Percentiles rank a stretch among this genome's conserved stretches.
These are phyloP conservation scores for Pituophis catenifer DNA, from an alignment of 2,113 vertebrate species.

Conservation along the genomic window DNA sequence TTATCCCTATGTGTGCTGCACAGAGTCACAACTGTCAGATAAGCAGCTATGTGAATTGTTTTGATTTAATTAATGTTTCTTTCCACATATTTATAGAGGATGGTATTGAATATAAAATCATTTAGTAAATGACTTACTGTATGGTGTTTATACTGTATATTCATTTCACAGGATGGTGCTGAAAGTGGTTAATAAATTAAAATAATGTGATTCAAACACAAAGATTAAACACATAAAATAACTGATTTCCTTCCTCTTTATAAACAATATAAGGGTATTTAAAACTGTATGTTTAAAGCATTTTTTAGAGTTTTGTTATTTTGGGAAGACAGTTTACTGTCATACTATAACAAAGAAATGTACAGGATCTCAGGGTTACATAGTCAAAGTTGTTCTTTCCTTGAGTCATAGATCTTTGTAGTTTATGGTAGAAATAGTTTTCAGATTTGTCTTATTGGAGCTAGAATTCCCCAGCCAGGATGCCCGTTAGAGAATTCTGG, in stretches of 20 bases:
- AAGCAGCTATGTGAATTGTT: not conserved
- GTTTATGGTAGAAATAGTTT: not conserved
- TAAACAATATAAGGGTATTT: not conserved
- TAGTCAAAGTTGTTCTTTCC: not conserved
- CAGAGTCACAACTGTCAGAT: not conserved
- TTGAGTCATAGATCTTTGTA: not conserved
- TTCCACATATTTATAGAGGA: not conserved
- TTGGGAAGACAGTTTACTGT: not conserved
- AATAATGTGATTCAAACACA: not conserved
- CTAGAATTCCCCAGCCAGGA: not conserved
- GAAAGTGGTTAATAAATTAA: not conserved
- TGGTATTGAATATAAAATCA: not conserved
- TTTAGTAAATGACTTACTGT: not conserved
- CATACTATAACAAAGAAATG: not conserved
- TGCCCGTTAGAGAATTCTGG: not conserved
- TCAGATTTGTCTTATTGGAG: not conserved
- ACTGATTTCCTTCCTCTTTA: not conserved
- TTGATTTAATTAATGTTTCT: not conserved
- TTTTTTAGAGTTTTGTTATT: not conserved
- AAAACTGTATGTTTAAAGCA: not conserved
- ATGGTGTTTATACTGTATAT: not conserved
- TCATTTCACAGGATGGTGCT: not conserved
- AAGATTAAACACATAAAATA: not conserved
- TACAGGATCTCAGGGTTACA: not conserved
- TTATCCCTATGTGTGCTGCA: not conserved